Conservation (phyloP, 2,888 invertebrate species). For the Brachyptera putata region DNA sequence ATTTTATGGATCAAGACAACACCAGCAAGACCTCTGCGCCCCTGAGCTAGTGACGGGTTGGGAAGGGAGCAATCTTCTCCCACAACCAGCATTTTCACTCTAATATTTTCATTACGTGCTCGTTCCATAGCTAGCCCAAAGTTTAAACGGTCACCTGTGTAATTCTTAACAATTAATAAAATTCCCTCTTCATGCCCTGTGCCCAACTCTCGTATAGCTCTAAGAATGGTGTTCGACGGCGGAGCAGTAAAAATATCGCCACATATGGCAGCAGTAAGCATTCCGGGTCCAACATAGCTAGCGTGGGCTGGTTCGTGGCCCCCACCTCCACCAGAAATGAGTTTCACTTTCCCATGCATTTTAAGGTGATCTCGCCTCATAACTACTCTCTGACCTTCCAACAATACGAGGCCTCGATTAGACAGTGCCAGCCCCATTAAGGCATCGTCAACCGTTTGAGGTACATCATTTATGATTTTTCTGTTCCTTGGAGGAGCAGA, state of each 20-base stretch:
- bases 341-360: conserved; percentile 34
- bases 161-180: conserved; percentile 68
- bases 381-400: conserved; percentile 29
- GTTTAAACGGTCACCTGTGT: conserved; percentile 74
- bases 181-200: conserved; percentile 48
- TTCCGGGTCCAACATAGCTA: conserved; percentile 51
- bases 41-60: conserved; percentile 46
- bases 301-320: conserved; percentile 51
- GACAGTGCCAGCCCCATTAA: conserved; percentile 24
- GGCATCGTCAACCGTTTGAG: conserved; percentile 24
- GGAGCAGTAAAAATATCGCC: conserved; percentile 41
- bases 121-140: conserved; percentile 78
- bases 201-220: conserved; percentile 24
- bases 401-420: conserved; percentile 22
- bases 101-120: conserved; percentile 58
- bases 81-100: conserved; percentile 44
- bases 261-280: conserved; percentile 50
- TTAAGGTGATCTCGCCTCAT: conserved; percentile 33
- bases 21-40: conserved; percentile 49
- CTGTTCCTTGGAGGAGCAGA: no score
- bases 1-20: conserved; percentile 46
- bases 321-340: conserved; percentile 51
- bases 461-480: conserved; percentile 17
- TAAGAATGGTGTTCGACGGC: conserved; percentile 20
- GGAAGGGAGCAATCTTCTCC: conserved; percentile 35